Percentiles rank a stretch among this genome's conserved stretches.
Evolutionary conservation across 2,888 invertebrate species (phyloP).

Genomic region (Barypeithes pellucidus): DNA sequence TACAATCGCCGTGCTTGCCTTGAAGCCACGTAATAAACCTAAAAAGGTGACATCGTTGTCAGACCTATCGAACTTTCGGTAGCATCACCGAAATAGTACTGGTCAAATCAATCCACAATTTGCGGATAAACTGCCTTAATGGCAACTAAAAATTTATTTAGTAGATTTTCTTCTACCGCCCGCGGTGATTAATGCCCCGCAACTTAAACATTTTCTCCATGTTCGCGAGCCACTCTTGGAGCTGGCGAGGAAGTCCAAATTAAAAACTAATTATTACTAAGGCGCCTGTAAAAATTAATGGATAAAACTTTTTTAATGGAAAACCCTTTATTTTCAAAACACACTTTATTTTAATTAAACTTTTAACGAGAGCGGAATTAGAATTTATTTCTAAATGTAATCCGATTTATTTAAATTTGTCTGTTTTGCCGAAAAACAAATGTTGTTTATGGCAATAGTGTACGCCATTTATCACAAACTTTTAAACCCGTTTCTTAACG

Average conservation of each 20-base stretch:
- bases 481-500: background rate
- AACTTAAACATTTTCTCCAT: conserved; percentile 29
- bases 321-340: conserved; percentile 44
- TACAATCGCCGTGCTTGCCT: too few species aligned
- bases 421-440: background rate
- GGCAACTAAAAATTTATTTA: conserved; percentile 22
- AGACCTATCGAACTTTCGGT: too few species aligned
- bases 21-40: too few species aligned
- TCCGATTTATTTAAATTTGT: conserved; percentile 7
- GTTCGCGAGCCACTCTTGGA: conserved; percentile 29
- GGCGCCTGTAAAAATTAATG: conserved; percentile 50
- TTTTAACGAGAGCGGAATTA: conserved; percentile 31
- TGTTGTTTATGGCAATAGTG: background rate
- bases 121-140: conserved; percentile 1
- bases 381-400: conserved; percentile 29
- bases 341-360: conserved; percentile 47
- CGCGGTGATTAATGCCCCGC: conserved; percentile 22
- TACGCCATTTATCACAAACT: background rate
- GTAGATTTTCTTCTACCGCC: conserved; percentile 23
- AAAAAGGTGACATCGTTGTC: too few species aligned
- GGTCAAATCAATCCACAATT: too few species aligned
- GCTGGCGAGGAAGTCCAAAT: conserved; percentile 34
- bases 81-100: too few species aligned
- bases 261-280: conserved; percentile 49
- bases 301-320: conserved; percentile 40